phyloP scores from a whole-genome alignment of 2,888 invertebrate genomes.

The Acanthopleura granulata region DNA sequence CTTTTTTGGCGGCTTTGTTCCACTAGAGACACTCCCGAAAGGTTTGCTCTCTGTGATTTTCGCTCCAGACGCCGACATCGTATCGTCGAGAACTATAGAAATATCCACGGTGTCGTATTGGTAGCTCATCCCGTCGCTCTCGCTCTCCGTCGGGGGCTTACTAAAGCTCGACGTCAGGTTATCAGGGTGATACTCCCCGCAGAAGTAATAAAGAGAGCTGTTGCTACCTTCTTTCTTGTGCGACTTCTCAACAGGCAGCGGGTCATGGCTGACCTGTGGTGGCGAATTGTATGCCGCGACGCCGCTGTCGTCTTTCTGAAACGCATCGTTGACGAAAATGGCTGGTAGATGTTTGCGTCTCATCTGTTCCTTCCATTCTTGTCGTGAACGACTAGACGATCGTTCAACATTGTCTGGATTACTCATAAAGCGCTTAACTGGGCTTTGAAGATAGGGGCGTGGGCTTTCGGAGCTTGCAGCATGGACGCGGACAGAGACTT shows the following conservation, averaged over 20 bases:
- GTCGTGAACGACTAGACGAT: conserved; percentile 39
- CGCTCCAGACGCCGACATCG: not conserved
- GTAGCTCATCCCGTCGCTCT: conserved; percentile 36
- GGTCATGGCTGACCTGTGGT: not conserved
- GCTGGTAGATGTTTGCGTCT: conserved; percentile 54
- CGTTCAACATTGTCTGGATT: not conserved
- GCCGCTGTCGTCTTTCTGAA: conserved; percentile 34
- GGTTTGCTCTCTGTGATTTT: not conserved
- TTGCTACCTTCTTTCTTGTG: conserved; percentile 18
- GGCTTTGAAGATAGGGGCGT: not conserved
- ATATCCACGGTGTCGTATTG: conserved; percentile 47
- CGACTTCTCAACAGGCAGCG: conserved; percentile 18
- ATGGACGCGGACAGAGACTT: not conserved
- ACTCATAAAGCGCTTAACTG: not conserved
- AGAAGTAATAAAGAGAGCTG: conserved; percentile 44
- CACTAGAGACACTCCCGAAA: not conserved
- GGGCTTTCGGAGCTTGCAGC: not conserved
- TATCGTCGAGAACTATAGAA: conserved; percentile 36
- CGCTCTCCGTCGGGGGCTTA: conserved; percentile 32
- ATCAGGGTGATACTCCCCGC: conserved; percentile 52
- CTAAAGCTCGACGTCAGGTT: conserved; percentile 38
- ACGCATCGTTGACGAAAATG: conserved; percentile 52
- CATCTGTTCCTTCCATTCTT: conserved; percentile 56
- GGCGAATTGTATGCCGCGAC: not conserved
- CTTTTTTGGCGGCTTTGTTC: not conserved